phyloP scores from a whole-genome alignment of 2,797 vertebrate genomes.

The Buphagus erythrorhynchus region DNA sequence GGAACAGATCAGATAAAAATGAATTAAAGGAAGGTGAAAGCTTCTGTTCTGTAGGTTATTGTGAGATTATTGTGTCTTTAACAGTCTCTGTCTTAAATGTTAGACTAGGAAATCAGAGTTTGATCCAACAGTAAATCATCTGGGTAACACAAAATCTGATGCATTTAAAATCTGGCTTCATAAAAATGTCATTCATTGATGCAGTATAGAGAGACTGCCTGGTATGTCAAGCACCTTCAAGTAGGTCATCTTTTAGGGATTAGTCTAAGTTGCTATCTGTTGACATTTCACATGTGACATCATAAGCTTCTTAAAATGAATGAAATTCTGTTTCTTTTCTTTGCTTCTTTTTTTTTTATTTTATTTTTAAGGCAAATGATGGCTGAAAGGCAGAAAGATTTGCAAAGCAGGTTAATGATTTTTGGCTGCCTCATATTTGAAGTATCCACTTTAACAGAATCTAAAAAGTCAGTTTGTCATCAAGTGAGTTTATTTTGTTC shows the following conservation, averaged over 20 bases:
- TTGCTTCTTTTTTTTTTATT: neutral
- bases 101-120: neutral
- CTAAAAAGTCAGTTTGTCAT: neutral
- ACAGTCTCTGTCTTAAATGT: neutral
- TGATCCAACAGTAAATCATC: slow-evolving; percentile 10
- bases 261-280: slow-evolving; percentile 63
- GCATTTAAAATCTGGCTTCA: neutral
- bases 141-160: slow-evolving; percentile 1
- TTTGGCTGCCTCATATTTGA: neutral
- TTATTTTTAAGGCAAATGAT: neutral
- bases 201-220: neutral
- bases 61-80: neutral
- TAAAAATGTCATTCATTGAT: slow-evolving; percentile 22
- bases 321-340: neutral
- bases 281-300: slow-evolving; percentile 64
- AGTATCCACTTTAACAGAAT: neutral
- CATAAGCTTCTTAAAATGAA: slow-evolving; percentile 70
- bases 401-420: neutral
- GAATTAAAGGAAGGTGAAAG: neutral
- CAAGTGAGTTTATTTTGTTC: neutral
- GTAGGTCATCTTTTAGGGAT: slow-evolving; percentile 70
- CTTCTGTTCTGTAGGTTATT: neutral
- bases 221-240: slow-evolving; percentile 61
- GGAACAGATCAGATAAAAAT: neutral
- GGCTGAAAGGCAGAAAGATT: neutral